Conservation (phyloP, 2,888 invertebrate species). For the Danaus chrysippus region DNA sequence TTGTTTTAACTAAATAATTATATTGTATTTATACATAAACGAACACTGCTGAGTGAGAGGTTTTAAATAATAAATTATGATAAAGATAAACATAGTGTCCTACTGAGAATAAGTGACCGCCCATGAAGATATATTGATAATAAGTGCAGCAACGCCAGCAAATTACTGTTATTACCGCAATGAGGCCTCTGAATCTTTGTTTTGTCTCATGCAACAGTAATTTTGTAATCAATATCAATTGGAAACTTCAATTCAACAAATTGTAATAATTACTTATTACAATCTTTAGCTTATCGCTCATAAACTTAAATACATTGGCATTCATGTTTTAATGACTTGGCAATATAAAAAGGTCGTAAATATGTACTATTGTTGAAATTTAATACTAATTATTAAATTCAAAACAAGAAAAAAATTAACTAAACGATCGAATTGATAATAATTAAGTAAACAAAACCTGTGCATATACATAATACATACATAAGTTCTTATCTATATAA, state of each 20-base stretch:
- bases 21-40: too few relatives aligned
- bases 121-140: conserved; percentile 14
- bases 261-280: not conserved
- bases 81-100: conserved; percentile 9
- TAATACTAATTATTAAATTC: too few relatives aligned
- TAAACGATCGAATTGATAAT: too few relatives aligned
- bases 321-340: too few relatives aligned
- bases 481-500: not conserved
- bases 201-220: conserved; percentile 11
- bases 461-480: too few relatives aligned
- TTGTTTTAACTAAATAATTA: too few relatives aligned
- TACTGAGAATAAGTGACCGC: conserved; percentile 19
- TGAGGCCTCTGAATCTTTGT: conserved; percentile 16
- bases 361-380: too few relatives aligned
- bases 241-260: not conserved
- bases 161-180: conserved; percentile 28
- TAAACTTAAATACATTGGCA: too few relatives aligned
- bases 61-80: not conserved
- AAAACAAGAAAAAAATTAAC: too few relatives aligned
- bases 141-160: conserved; percentile 19
- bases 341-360: too few relatives aligned
- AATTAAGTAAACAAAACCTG: too few relatives aligned
- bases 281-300: not conserved
- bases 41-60: too few relatives aligned
- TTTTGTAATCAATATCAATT: conserved; percentile 13